phyloP scores from a whole-genome alignment of 2,888 invertebrate genomes.

The Leptopilina myrica region DNA sequence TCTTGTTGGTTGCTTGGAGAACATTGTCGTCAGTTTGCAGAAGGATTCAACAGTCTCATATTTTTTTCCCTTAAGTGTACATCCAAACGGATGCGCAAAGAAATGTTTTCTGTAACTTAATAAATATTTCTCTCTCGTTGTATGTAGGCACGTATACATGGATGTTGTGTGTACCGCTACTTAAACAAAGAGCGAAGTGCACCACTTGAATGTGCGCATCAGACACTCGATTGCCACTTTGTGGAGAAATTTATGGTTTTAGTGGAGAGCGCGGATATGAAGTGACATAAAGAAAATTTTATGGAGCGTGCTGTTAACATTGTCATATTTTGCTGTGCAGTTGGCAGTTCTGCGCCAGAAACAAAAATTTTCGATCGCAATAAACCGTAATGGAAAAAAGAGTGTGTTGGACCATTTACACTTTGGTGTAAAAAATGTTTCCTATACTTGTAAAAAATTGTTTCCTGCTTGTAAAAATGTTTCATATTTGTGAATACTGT shows the following conservation, averaged over 20 bases:
- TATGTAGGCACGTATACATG: neutral
- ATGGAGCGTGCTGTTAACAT: constrained; percentile 4
- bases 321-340: constrained; percentile 8
- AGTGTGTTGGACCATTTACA: no score
- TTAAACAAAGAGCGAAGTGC: constrained; percentile 34
- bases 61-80: neutral
- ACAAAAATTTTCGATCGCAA: neutral
- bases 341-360: constrained; percentile 1
- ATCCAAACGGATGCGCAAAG: neutral
- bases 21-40: neutral
- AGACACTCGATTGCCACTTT: constrained; percentile 37
- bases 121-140: constrained; percentile 6
- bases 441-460: no score
- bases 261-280: constrained; percentile 29
- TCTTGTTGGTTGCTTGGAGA: constrained; percentile 10
- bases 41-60: neutral
- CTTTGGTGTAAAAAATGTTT: no score
- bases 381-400: neutral
- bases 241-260: constrained; percentile 26
- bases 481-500: no score
- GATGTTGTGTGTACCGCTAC: constrained; percentile 29
- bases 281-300: constrained; percentile 33
- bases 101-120: constrained; percentile 15
- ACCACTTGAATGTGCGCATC: constrained; percentile 33
- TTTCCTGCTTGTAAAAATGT: no score